Percentiles rank a stretch among this genome's conserved stretches.
phyloP scores from a whole-genome alignment of 2,113 vertebrate genomes.

The Lates calcarifer region DNA sequence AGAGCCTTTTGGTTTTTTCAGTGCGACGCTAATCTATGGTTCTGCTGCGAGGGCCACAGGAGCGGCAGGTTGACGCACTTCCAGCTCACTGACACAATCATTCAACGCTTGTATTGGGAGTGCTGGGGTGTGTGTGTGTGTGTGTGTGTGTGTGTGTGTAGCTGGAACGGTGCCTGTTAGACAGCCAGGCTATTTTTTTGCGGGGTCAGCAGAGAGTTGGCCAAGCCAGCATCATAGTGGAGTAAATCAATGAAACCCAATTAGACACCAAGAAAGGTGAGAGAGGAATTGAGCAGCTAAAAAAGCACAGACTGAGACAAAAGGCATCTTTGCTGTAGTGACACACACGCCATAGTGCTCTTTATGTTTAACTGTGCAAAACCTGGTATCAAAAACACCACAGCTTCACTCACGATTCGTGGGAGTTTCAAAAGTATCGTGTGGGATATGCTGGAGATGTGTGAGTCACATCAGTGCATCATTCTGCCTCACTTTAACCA shows the following conservation, averaged over 20 bases:
- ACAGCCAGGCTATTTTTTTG: slow-evolving; percentile 78
- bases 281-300: slow-evolving; percentile 61
- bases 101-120: slow-evolving; percentile 71
- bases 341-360: neutral
- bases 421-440: slow-evolving; percentile 22
- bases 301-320: slow-evolving; percentile 46
- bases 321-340: neutral
- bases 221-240: slow-evolving; percentile 74
- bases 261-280: slow-evolving; percentile 79
- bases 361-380: slow-evolving; percentile 5
- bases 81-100: slow-evolving; percentile 79
- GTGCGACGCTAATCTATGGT: slow-evolving; percentile 67
- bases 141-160: slow-evolving; percentile 25
- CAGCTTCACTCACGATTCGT: neutral
- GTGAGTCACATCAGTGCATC: slow-evolving; percentile 39
- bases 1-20: slow-evolving; percentile 67
- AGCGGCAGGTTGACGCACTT: slow-evolving; percentile 77
- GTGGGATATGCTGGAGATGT: neutral
- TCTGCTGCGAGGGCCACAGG: slow-evolving; percentile 66
- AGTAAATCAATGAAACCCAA: slow-evolving; percentile 85
- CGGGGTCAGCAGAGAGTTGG: slow-evolving; percentile 82
- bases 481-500: slow-evolving; percentile 24
- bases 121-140: slow-evolving; percentile 29
- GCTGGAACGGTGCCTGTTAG: slow-evolving; percentile 66
- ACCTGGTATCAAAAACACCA: slow-evolving; percentile 11